Conservation (phyloP, 2,888 invertebrate genomes). For the Thecophora atra region DNA sequence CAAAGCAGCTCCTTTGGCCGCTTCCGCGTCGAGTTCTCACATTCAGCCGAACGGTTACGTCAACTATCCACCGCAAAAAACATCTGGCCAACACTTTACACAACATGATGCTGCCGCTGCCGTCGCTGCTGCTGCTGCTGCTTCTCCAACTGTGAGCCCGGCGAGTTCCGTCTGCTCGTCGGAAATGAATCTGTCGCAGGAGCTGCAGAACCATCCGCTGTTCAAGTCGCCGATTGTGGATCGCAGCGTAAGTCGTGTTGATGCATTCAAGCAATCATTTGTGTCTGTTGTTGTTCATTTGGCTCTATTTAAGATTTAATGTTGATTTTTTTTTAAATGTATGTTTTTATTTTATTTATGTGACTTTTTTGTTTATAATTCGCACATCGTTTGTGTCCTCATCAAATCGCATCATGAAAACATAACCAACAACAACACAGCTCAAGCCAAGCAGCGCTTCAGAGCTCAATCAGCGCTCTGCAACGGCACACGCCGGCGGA, state of each 20-base stretch:
- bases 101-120: neutral
- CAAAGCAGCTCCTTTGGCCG: constrained; percentile 54
- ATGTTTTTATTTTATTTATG: constrained; percentile 48
- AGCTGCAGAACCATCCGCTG: constrained; percentile 68
- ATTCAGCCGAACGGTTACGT: constrained; percentile 59
- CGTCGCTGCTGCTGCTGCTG: constrained; percentile 59
- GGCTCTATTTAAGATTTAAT: neutral
- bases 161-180: constrained; percentile 65
- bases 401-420: constrained; percentile 41
- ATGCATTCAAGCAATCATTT: constrained; percentile 1
- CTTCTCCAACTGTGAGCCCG: constrained; percentile 65
- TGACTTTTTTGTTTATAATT: constrained; percentile 46
- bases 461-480: constrained; percentile 52
- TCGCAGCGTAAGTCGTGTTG: constrained; percentile 70
- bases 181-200: constrained; percentile 69
- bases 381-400: constrained; percentile 43
- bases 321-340: constrained; percentile 29
- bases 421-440: constrained; percentile 52
- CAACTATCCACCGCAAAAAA: constrained; percentile 49
- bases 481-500: constrained; percentile 45
- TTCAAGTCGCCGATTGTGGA: constrained; percentile 72
- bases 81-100: constrained; percentile 51
- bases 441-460: constrained; percentile 62
- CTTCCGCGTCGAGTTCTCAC: constrained; percentile 63
- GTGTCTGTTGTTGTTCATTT: constrained; percentile 18